Evolutionary conservation across 2,797 vertebrate genomes (phyloP).

Genomic region (Sebastes iracundus): DNA sequence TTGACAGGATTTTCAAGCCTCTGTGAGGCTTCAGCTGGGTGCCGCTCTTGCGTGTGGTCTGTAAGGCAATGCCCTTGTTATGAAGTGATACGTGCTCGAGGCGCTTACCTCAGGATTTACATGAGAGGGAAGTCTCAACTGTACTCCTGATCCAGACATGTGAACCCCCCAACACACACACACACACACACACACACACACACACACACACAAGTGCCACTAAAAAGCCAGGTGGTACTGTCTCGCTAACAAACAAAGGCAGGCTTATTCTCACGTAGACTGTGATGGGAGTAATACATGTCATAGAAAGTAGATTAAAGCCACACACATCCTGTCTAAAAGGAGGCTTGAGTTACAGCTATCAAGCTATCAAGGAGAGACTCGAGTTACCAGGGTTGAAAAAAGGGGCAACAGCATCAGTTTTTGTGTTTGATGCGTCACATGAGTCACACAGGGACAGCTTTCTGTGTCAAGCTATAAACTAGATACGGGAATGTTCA

Average conservation of each 20-base stretch:
- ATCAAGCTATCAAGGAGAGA: neutral
- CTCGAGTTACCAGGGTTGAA: slow-evolving; percentile 20
- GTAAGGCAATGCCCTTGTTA: slow-evolving; percentile 77
- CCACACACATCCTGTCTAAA: slow-evolving; percentile 7
- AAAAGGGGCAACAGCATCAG: slow-evolving; percentile 11
- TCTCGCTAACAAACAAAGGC: slow-evolving; percentile 15
- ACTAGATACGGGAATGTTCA: neutral
- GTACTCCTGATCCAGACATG: slow-evolving; percentile 13
- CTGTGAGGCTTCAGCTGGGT: slow-evolving; percentile 54
- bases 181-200: no score
- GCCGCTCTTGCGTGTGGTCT: slow-evolving; percentile 78
- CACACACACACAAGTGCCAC: slow-evolving; percentile 10
- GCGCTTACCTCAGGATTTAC: slow-evolving; percentile 62
- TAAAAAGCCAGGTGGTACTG: slow-evolving; percentile 41
- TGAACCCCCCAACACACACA: neutral
- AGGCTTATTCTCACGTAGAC: neutral
- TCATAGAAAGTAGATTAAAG: slow-evolving; percentile 23
- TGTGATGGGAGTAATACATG: slow-evolving; percentile 6
- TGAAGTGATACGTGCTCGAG: slow-evolving; percentile 71
- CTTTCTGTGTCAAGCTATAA: neutral
- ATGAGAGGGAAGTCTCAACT: slow-evolving; percentile 41
- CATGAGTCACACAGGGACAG: slow-evolving; percentile 4
- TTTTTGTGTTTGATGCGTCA: slow-evolving; percentile 15
- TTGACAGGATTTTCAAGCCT: slow-evolving; percentile 48
- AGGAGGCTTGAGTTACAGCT: slow-evolving; percentile 12